Conservation (phyloP, 1,140 invertebrate genomes). For the Drosophila lacteicornis region DNA sequence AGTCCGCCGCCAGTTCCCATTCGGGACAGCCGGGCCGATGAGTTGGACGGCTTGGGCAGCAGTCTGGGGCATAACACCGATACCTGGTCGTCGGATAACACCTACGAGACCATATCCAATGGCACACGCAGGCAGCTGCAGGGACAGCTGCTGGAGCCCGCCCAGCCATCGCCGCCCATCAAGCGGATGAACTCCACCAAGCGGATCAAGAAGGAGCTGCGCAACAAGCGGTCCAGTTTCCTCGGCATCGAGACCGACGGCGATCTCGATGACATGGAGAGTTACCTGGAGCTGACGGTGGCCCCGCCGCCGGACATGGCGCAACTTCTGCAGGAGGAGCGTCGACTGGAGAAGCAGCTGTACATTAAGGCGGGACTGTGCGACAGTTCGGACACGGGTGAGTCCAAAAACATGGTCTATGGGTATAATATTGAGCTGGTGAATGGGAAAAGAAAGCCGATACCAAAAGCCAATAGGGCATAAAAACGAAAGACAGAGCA, state of each 20-base stretch:
- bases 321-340: conserved; percentile 91
- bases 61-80: conserved; percentile 57
- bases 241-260: conserved; percentile 91
- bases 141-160: conserved; percentile 27
- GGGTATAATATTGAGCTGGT: neutral
- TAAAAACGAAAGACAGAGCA: conserved; percentile 47
- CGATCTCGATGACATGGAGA: conserved; percentile 87
- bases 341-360: conserved; percentile 90
- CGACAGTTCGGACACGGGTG: conserved; percentile 85
- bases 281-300: conserved; percentile 88
- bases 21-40: conserved; percentile 40
- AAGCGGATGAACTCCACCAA: conserved; percentile 92
- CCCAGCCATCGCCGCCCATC: conserved; percentile 85
- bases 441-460: conserved; percentile 12
- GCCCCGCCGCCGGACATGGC: conserved; percentile 92
- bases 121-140: conserved; percentile 62
- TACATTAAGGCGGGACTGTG: conserved; percentile 88
- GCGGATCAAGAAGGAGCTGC: conserved; percentile 93
- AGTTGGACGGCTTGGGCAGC: conserved; percentile 54
- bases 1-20: conserved; percentile 72
- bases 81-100: conserved; percentile 79
- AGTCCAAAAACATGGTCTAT: conserved; percentile 26
- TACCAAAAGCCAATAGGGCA: conserved; percentile 46
- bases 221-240: conserved; percentile 93
- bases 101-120: conserved; percentile 78